Evolutionary conservation across 2,113 vertebrate genomes (phyloP).

Genomic region (Kobus ellipsiprymnus): DNA sequence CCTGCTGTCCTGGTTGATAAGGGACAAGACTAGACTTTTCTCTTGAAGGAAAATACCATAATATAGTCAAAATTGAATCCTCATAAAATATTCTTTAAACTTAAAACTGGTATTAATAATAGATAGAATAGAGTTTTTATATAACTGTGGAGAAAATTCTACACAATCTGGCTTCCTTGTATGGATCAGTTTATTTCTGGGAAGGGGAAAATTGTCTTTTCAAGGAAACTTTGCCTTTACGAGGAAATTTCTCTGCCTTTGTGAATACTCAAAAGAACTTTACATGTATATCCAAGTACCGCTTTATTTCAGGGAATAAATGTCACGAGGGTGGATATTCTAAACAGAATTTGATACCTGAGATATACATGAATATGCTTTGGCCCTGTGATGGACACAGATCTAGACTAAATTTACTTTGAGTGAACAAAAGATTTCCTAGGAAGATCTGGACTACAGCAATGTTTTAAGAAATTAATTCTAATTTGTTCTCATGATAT

Average conservation of each 20-base stretch:
- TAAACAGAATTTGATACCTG: background rate
- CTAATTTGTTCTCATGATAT: background rate
- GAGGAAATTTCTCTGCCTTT: background rate
- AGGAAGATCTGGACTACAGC: background rate
- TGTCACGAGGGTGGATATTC: background rate
- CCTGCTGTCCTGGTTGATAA: background rate
- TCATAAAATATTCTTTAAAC: background rate
- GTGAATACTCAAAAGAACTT: background rate
- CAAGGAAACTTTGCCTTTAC: background rate
- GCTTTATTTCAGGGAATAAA: background rate
- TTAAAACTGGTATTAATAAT: background rate
- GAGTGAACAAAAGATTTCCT: background rate
- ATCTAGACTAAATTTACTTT: background rate
- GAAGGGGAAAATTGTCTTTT: background rate
- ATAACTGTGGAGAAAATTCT: background rate
- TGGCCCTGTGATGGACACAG: background rate
- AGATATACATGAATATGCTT: background rate
- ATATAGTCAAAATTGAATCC: background rate
- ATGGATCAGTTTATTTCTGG: background rate
- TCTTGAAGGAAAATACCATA: background rate
- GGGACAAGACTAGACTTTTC: background rate
- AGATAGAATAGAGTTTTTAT: background rate
- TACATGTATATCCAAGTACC: background rate
- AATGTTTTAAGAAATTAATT: background rate
- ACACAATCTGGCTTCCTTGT: background rate